These are phyloP conservation scores for Phortica variegata DNA, from an alignment of 1,140 invertebrate species.

Conservation along the genomic window DNA sequence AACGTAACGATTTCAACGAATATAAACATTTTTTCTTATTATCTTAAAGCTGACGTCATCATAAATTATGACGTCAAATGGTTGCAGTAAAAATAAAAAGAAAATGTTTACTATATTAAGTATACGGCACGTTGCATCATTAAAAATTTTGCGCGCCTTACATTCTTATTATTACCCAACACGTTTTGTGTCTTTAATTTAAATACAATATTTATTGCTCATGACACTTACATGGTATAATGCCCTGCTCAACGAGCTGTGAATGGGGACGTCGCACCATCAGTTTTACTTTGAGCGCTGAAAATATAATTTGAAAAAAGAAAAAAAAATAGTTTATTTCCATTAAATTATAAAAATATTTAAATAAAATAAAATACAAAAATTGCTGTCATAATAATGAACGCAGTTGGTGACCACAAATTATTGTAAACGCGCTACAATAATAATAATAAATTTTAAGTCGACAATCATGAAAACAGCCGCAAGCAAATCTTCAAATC, in stretches of 20 bases:
- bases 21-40: no score
- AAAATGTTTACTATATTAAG: no score
- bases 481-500: slow-evolving; percentile 37
- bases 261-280: slow-evolving; percentile 91
- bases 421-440: slow-evolving; percentile 13
- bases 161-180: no score
- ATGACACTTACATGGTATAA: slow-evolving; percentile 94
- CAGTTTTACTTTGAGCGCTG: slow-evolving; percentile 95
- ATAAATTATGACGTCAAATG: no score
- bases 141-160: no score
- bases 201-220: no score
- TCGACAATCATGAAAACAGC: slow-evolving; percentile 30
- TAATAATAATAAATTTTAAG: slow-evolving; percentile 30
- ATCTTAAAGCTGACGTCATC: no score
- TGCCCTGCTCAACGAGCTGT: slow-evolving; percentile 95
- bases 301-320: slow-evolving; percentile 58
- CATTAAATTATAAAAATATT: slow-evolving; percentile 17
- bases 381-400: slow-evolving; percentile 25
- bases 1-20: no score
- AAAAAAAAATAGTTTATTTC: slow-evolving; percentile 36
- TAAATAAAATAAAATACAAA: slow-evolving; percentile 21
- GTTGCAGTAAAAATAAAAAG: no score
- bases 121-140: not conserved
- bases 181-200: no score
- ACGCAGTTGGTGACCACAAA: slow-evolving; percentile 30